These are phyloP conservation scores for Eilema caniola DNA, from an alignment of 2,888 invertebrate species.

Conservation along the genomic window DNA sequence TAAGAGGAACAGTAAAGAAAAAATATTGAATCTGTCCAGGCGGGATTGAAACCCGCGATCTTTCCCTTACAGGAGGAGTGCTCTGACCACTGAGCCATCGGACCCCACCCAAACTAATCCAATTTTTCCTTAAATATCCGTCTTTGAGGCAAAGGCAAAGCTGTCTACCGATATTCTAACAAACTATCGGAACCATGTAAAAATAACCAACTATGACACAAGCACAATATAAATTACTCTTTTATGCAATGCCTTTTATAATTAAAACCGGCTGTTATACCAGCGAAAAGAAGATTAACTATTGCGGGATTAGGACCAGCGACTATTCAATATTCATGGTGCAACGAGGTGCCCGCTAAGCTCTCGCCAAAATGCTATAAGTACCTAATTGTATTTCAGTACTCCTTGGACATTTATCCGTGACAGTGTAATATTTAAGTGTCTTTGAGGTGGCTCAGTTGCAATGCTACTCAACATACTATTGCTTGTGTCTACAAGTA, in stretches of 20 bases:
- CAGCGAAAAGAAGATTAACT: slow-evolving; percentile 67
- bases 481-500: neutral
- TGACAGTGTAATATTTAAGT: neutral
- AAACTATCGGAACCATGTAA: too few relatives aligned
- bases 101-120: too few relatives aligned
- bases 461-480: neutral
- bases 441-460: neutral
- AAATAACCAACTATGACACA: slow-evolving; percentile 15
- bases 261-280: slow-evolving; percentile 60
- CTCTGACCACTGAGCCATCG: too few relatives aligned
- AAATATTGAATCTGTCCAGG: too few relatives aligned
- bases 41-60: too few relatives aligned
- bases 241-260: slow-evolving; percentile 49
- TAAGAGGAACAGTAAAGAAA: too few relatives aligned
- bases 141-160: too few relatives aligned
- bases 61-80: too few relatives aligned
- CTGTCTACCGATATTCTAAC: too few relatives aligned
- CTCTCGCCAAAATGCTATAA: slow-evolving; percentile 49
- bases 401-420: slow-evolving; percentile 11
- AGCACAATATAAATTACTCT: slow-evolving; percentile 26
- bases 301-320: slow-evolving; percentile 57
- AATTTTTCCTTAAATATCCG: too few relatives aligned
- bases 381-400: slow-evolving; percentile 50
- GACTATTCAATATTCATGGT: slow-evolving; percentile 55
- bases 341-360: slow-evolving; percentile 62